These are phyloP conservation scores for Sinocyclocheilus anshuiensis DNA, from an alignment of 2,113 vertebrate genomes.

Conservation along the genomic window DNA sequence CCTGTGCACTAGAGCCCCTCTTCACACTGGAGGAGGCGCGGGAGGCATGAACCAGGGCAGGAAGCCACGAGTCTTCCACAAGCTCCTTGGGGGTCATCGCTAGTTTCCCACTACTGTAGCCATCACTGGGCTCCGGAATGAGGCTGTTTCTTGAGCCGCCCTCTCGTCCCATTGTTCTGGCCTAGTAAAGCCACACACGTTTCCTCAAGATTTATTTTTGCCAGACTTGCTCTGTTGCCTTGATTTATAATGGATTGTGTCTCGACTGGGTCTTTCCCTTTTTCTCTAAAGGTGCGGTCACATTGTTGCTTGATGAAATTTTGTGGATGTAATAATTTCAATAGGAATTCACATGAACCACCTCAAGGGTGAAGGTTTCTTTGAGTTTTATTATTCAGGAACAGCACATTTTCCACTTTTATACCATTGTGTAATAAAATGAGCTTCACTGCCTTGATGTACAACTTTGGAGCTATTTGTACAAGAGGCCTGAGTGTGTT, in stretches of 20 bases:
- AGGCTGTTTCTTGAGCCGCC: slow-evolving; percentile 19
- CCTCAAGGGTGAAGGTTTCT: not conserved
- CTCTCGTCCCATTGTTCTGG: slow-evolving; percentile 69
- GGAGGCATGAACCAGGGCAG: slow-evolving; percentile 53
- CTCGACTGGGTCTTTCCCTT: slow-evolving; percentile 39
- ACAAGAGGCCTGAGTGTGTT: not conserved
- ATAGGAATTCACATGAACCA: not conserved
- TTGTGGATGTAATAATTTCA: not conserved
- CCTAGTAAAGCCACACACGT: slow-evolving; percentile 55
- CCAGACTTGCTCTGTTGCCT: slow-evolving; percentile 56
- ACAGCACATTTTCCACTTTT: not conserved
- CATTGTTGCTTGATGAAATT: too few species aligned
- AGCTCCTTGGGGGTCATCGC: slow-evolving; percentile 66
- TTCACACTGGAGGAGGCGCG: slow-evolving; percentile 39
- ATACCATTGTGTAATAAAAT: not conserved
- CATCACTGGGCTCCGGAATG: not conserved
- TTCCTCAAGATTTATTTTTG: slow-evolving; percentile 74
- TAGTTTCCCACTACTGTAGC: slow-evolving; percentile 50
- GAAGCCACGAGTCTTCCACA: slow-evolving; percentile 71
- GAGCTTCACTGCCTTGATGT: not conserved
- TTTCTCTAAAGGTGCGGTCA: slow-evolving; percentile 38
- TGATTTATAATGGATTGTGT: slow-evolving; percentile 64
- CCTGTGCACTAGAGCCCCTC: slow-evolving; percentile 59
- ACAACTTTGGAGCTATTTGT: not conserved
- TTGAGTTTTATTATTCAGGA: not conserved